A percentile compares a stretch with the other conserved stretches of the same genome.
phyloP scores from a whole-genome alignment of 2,888 invertebrate genomes.

The Drosophila koepferae region DNA sequence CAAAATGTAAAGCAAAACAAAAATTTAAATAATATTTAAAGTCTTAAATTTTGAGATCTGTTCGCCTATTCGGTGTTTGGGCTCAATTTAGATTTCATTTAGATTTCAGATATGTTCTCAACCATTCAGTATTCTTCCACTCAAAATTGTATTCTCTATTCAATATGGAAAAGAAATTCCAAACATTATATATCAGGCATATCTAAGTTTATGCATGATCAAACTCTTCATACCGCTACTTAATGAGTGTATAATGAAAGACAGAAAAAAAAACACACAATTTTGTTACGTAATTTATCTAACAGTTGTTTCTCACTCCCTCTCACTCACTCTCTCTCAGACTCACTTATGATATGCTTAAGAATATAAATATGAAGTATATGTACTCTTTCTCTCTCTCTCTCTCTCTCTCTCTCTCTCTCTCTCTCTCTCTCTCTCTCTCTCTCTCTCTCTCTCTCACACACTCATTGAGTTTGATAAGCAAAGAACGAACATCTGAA shows the following conservation, averaged over 20 bases:
- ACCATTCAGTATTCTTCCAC: background rate
- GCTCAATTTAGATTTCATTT: background rate
- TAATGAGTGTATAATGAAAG: constrained; percentile 5
- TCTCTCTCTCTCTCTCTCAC: background rate
- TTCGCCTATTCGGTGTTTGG: background rate
- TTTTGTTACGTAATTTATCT: constrained; percentile 3
- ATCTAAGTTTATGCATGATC: background rate
- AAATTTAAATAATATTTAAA: background rate
- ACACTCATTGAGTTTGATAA: constrained; percentile 7
- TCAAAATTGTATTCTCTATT: background rate
- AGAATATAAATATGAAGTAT: background rate
- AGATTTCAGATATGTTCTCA: background rate
- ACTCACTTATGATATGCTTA: background rate
- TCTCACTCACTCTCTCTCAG: background rate
- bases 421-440: background rate
- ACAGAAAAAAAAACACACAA: background rate
- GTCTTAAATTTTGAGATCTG: background rate
- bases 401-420: background rate
- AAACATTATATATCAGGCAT: too few species aligned
- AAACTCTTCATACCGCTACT: background rate
- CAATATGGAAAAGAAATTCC: background rate
- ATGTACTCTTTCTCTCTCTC: background rate
- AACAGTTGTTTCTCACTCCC: background rate
- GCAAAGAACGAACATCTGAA: constrained; percentile 4
- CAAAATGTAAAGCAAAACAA: background rate